Evolutionary conservation across 2,888 invertebrate species (phyloP).

Genomic region (Ecdyonurus torrentis): DNA sequence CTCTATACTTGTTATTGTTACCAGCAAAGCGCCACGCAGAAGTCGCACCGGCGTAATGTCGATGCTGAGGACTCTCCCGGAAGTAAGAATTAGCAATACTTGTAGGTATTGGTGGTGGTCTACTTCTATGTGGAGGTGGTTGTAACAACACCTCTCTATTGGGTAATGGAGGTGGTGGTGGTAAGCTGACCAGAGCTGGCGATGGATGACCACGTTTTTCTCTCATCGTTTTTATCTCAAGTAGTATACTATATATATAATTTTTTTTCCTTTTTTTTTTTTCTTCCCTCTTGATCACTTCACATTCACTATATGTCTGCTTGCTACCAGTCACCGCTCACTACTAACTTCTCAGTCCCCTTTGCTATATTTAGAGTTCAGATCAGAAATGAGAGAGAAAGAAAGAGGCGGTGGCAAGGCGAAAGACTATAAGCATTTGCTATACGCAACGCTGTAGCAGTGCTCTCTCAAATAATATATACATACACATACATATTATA

Average conservation of each 20-base stretch:
- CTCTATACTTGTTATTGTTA: background rate
- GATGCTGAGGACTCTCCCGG: background rate
- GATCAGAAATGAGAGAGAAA: background rate
- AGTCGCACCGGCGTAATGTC: background rate
- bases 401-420: background rate
- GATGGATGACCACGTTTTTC: background rate
- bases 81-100: background rate
- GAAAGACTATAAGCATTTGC: too few relatives aligned
- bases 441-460: too few relatives aligned
- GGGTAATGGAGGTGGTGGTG: background rate
- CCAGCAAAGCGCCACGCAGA: background rate
- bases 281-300: background rate
- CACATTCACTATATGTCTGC: background rate
- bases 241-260: too few relatives aligned
- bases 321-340: background rate
- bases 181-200: background rate
- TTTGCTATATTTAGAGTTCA: background rate
- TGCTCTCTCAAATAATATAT: too few relatives aligned
- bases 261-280: background rate
- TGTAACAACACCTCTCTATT: background rate
- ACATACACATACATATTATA: too few relatives aligned
- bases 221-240: too few relatives aligned
- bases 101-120: slow-evolving; percentile 5
- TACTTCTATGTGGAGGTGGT: background rate
- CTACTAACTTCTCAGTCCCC: background rate